Conservation (phyloP, 2,113 vertebrate genomes). For the Python bivittatus region DNA sequence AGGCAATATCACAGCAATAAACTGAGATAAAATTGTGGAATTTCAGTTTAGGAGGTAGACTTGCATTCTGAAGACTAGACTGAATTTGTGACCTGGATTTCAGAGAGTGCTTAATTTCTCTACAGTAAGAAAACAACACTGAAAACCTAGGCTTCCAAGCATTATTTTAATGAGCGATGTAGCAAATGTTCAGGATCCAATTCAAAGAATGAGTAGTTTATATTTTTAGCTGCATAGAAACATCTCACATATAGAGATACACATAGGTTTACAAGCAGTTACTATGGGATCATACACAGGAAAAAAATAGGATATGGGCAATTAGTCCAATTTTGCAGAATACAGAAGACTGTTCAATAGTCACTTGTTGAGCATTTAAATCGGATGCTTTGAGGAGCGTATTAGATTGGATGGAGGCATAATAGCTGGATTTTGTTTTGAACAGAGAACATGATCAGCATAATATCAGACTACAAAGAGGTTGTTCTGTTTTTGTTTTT, state of each 20-base stretch:
- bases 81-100: slow-evolving; percentile 49
- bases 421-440: not conserved
- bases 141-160: not conserved
- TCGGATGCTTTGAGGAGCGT: not conserved
- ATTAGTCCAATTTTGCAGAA: not conserved
- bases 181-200: not conserved
- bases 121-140: slow-evolving; percentile 22
- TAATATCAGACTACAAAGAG: not conserved
- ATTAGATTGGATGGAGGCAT: not conserved
- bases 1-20: slow-evolving; percentile 70
- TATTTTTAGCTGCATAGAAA: not conserved
- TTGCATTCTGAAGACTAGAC: slow-evolving; percentile 53
- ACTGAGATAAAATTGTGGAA: slow-evolving; percentile 66
- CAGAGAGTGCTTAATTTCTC: slow-evolving; percentile 17
- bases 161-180: not conserved
- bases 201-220: not conserved
- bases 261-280: not conserved
- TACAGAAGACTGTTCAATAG: not conserved
- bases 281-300: not conserved
- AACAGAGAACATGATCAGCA: not conserved
- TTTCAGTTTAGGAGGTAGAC: slow-evolving; percentile 43
- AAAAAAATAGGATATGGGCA: not conserved
- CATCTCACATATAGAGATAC: not conserved
- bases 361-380: not conserved
- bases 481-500: not conserved